Evolutionary conservation across 2,888 invertebrate genomes (phyloP), one percentile per base, ranked within the genome.

Genomic region (Graphium colonna): DNA sequence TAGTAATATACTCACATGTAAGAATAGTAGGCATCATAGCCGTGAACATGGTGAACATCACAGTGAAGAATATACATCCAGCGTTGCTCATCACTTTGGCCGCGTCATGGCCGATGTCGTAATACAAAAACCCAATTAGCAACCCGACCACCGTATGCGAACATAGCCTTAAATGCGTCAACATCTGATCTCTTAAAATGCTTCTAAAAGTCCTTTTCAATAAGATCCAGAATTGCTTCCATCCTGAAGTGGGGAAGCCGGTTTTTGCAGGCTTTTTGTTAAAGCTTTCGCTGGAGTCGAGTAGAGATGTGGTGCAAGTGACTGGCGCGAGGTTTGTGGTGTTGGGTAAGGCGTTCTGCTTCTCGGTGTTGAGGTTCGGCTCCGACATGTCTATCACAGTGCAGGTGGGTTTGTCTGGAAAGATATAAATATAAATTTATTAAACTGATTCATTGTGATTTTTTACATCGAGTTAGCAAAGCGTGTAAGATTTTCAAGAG

Each of bases 1-100:
- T n/a, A n/a, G n/a, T n/a, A 46, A 38, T 47, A 16, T 60, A 93
- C 96, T 95, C 89, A 98, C 98, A 98, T 75, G 98, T 98, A 69
- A 98, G 92, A 72, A 98, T 97, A 46, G 98, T 98, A 60, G 98
- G 98, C 98, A 98, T 98, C 95, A 98, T 96, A 46, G 98, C 97
- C 49, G 98, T 97, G 80, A 98, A 98, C 95, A 98, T 98, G 63
- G 98, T 95, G 83, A 98, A 98, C 86, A 98, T 93, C 64, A 97
- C 95, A 62, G 97, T 97, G 87, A 98, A 98, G 91, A 98, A 98
- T 65, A 98, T 93, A 82, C 97, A 98, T 41, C 98, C 98, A 17
- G 97, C 95, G 73, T 98, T 98, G 83, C 97, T 98, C 92, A 95
- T 95, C 17, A 97, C 97, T 86, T 98, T 97, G 48, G 95, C 95